Conservation (phyloP, 1,140 invertebrate genomes). For the Lethrus apterus region DNA sequence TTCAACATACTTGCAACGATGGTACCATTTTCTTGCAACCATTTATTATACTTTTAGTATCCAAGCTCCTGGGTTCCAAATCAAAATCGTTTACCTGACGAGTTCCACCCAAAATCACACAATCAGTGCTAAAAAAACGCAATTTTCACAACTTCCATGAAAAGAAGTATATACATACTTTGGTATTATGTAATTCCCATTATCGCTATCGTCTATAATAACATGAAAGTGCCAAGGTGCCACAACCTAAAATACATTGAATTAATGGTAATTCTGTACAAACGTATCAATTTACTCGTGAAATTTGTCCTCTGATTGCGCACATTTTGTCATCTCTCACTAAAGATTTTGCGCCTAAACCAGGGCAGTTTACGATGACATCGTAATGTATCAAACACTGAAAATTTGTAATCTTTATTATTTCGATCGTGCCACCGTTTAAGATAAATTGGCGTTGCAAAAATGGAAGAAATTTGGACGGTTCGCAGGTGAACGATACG, state of each 20-base stretch:
- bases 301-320: constrained; percentile 65
- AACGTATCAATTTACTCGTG: no score
- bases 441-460: constrained; percentile 51
- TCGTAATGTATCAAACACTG: constrained; percentile 50
- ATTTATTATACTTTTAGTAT: constrained; percentile 54
- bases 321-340: constrained; percentile 49
- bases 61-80: constrained; percentile 44
- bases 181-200: constrained; percentile 64
- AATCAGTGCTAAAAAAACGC: constrained; percentile 46
- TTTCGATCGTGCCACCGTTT: constrained; percentile 48
- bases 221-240: constrained; percentile 56
- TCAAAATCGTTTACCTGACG: constrained; percentile 60
- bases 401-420: constrained; percentile 47
- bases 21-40: constrained; percentile 57
- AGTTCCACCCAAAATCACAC: constrained; percentile 66
- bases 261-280: not conserved
- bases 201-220: constrained; percentile 48
- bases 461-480: constrained; percentile 51
- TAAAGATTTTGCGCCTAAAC: constrained; percentile 52
- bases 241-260: constrained; percentile 42
- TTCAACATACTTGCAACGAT: constrained; percentile 48
- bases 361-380: constrained; percentile 67
- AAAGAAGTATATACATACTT: constrained; percentile 49
- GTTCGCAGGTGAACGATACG: constrained; percentile 55
- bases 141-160: not conserved